Base-by-base conservation (phyloP, 1,140 invertebrate species). In the Stegodyphus mimosarum region DNA sequence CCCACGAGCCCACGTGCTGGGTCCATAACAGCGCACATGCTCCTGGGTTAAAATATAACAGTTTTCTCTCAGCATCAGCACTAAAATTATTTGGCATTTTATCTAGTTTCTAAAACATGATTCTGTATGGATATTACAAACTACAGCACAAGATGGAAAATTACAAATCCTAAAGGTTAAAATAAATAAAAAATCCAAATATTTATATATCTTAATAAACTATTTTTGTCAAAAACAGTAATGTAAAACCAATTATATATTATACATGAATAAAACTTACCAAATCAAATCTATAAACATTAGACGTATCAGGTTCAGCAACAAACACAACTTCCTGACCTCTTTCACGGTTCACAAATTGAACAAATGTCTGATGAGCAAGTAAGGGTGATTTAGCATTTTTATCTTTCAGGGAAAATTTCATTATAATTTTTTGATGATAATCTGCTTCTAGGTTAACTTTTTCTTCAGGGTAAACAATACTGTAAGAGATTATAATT, bases 361-460 rank as follows among this genome's bases (percentile, higher is more conserved):
- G 93, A 6, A 99, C 93, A 91, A 99, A 99, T 0, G 96, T 95
- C 92, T 99, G 97, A 90, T 99, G 98, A 52, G 97, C 95, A 60
- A 93, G 91, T 86, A 97, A 93, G 0, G 94, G 11, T 89, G 94
- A 93, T 70, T 92, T 93, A 76, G 89, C 93, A n/a, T 91, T 90
- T 87, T 94, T 93, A 90, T 98, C 96, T 80, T 93, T 94, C 1
- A 99, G 90, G 0, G 92, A 90, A 90, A 98, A 96, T 89, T 95
- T 95, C 81, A 98, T 91, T 3, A 95, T 91, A 55, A 99, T 90
- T 90, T 97, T 97, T 90, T 99, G 97, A 87, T 97, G 94, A 81
- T 93, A 94, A 91, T 99, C 97, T 18, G 95, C 95, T 89, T 96
- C 94, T 60, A 92, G 84, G 50, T 49, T 53, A n/a, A 92, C 91